These are phyloP conservation scores for Hylomyscus alleni DNA, from an alignment of 2,797 vertebrate genomes.

Conservation along the genomic window DNA sequence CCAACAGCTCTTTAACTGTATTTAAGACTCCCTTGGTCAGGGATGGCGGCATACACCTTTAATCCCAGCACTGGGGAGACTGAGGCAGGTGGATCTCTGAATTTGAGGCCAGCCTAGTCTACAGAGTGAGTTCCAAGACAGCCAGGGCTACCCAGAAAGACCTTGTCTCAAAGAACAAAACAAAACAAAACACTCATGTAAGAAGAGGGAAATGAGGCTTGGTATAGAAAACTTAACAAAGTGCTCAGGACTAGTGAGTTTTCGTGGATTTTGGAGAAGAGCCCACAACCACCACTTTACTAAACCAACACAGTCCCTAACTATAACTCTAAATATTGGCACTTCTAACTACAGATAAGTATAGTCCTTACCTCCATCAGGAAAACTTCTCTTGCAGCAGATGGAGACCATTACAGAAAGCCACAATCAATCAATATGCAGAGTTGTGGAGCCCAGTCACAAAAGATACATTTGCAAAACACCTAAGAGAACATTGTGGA, in stretches of 20 bases:
- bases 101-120: not conserved
- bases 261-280: not conserved
- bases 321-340: not conserved
- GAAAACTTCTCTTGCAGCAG: not conserved
- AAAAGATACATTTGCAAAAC: not conserved
- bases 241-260: not conserved
- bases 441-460: not conserved
- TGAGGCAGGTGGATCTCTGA: not conserved
- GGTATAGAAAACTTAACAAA: not conserved
- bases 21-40: not conserved
- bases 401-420: not conserved
- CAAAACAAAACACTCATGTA: not conserved
- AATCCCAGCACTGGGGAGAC: not conserved
- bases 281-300: not conserved
- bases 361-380: not conserved
- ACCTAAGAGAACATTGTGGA: not conserved
- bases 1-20: not conserved
- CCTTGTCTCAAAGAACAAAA: not conserved
- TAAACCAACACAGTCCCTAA: not conserved
- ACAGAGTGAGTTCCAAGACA: not conserved
- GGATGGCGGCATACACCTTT: not conserved
- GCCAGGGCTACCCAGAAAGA: not conserved
- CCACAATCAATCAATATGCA: not conserved
- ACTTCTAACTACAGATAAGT: not conserved
- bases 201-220: not conserved